Evolutionary conservation across 2,797 vertebrate species (phyloP).

Genomic region (Oceanodroma leucorhoa): DNA sequence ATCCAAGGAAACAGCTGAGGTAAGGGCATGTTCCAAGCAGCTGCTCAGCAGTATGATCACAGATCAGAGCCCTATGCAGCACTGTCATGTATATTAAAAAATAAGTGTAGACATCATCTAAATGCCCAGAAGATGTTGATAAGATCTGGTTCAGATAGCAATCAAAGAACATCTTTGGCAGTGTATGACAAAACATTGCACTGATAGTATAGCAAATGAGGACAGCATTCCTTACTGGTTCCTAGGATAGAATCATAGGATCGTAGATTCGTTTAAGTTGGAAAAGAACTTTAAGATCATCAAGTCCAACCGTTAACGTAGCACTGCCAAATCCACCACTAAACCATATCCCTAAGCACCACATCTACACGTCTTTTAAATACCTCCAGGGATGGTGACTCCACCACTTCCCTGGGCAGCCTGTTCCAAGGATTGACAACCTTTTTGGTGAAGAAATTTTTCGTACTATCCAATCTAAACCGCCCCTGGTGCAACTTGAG

Average conservation of each 20-base stretch:
- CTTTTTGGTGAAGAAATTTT: too few species aligned
- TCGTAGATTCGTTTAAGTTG: not conserved
- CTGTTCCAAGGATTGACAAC: too few species aligned
- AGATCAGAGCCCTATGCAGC: not conserved
- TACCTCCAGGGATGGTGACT: too few species aligned
- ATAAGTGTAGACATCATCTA: not conserved
- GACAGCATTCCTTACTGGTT: not conserved
- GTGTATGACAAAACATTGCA: not conserved
- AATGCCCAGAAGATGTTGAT: slow-evolving; percentile 28
- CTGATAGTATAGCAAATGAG: not conserved
- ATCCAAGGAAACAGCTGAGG: not conserved
- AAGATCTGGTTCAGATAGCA: slow-evolving; percentile 25
- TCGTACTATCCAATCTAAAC: too few species aligned
- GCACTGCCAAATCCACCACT: too few species aligned
- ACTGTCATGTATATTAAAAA: slow-evolving; percentile 17
- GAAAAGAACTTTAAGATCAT: not conserved
- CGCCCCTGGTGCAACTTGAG: too few species aligned
- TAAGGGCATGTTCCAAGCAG: not conserved
- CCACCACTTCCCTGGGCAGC: too few species aligned
- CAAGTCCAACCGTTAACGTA: too few species aligned
- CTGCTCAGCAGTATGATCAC: not conserved
- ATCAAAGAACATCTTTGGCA: not conserved
- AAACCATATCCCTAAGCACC: too few species aligned
- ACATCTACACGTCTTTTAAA: too few species aligned
- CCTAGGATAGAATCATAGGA: not conserved